These are phyloP conservation scores for Melinaea marsaeus DNA, from an alignment of 2,888 invertebrate species.

Conservation along the genomic window DNA sequence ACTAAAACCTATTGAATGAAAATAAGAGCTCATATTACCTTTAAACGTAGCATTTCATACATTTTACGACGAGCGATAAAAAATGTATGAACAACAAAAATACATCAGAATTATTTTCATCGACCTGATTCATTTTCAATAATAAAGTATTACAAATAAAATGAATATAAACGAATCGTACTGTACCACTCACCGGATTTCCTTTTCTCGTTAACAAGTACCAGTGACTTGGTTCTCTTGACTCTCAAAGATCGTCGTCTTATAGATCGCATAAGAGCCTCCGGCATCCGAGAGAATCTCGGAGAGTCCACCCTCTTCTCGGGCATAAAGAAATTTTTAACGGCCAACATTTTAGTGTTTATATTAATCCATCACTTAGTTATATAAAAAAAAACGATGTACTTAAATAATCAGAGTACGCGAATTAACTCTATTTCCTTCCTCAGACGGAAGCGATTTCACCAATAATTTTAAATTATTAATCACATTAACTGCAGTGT, in stretches of 20 bases:
- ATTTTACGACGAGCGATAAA: too few relatives aligned
- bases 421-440: constrained; percentile 24
- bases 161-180: constrained; percentile 41
- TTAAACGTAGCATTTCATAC: too few relatives aligned
- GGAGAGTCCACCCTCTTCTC: constrained; percentile 78
- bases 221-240: constrained; percentile 85
- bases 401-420: constrained; percentile 12
- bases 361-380: constrained; percentile 14
- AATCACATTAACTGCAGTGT: constrained; percentile 19
- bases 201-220: constrained; percentile 84
- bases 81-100: neutral
- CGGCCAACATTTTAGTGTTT: constrained; percentile 78
- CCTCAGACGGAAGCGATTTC: constrained; percentile 20
- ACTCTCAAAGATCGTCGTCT: constrained; percentile 83
- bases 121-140: too few relatives aligned
- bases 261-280: constrained; percentile 85
- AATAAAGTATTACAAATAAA: neutral
- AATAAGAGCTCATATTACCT: too few relatives aligned
- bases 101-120: too few relatives aligned
- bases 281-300: constrained; percentile 82
- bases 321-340: constrained; percentile 86
- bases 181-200: constrained; percentile 86
- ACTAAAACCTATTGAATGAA: too few relatives aligned
- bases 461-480: constrained; percentile 29
- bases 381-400: constrained; percentile 8